These are phyloP conservation scores for Apocheima hispidaria DNA, from an alignment of 2,888 invertebrate species.

Conservation along the genomic window DNA sequence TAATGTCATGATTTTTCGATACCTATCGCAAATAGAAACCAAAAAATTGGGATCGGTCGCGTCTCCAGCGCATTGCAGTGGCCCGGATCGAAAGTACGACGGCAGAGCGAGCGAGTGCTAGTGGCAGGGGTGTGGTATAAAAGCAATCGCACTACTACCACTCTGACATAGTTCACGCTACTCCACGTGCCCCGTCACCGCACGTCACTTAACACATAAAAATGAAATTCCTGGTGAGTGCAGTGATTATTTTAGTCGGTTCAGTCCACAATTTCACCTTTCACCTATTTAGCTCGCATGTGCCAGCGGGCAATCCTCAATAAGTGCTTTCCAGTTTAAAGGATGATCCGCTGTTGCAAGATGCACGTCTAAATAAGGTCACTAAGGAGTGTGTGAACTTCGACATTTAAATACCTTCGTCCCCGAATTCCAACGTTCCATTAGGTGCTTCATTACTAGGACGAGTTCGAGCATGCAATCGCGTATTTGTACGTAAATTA, in stretches of 20 bases:
- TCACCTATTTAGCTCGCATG: slow-evolving; percentile 21
- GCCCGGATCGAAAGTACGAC: slow-evolving; percentile 80
- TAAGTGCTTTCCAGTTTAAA: slow-evolving; percentile 50
- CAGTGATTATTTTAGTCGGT: slow-evolving; percentile 51
- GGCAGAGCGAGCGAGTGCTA: slow-evolving; percentile 67
- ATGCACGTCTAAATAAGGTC: slow-evolving; percentile 69
- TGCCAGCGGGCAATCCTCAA: slow-evolving; percentile 14
- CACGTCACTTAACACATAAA: slow-evolving; percentile 68
- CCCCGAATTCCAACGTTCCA: slow-evolving; percentile 66
- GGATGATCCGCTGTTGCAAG: slow-evolving; percentile 69
- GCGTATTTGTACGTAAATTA: not conserved
- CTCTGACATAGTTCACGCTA: slow-evolving; percentile 82
- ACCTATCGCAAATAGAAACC: slow-evolving; percentile 58
- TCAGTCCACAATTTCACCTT: slow-evolving; percentile 34
- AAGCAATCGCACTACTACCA: slow-evolving; percentile 80
- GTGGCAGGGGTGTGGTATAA: slow-evolving; percentile 86
- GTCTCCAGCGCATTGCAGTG: slow-evolving; percentile 68
- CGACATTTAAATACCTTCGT: slow-evolving; percentile 69
- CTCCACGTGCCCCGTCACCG: slow-evolving; percentile 74
- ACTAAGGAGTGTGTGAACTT: slow-evolving; percentile 72
- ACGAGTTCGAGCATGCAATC: slow-evolving; percentile 11
- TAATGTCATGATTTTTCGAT: slow-evolving; percentile 60
- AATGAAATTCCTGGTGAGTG: slow-evolving; percentile 84
- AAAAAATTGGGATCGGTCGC: slow-evolving; percentile 53
- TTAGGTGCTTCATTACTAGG: slow-evolving; percentile 47